Evolutionary conservation across 2,888 invertebrate species (phyloP), one percentile per base, ranked within the genome.

Genomic region (Eupeodes luniger): DNA sequence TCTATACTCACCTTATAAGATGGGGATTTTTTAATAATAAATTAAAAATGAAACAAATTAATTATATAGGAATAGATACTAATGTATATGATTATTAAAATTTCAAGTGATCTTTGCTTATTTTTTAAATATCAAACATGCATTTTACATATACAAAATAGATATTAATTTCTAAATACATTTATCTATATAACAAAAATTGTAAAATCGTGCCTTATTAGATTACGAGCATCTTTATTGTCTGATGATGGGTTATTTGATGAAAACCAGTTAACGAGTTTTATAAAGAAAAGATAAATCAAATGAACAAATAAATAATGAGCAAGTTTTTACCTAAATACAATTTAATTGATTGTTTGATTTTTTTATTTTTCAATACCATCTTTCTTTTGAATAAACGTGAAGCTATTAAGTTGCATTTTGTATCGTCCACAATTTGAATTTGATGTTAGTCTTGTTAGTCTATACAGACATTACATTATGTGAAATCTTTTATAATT

Each of bases 201-300:
- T 40, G 16, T 40, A 40, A 62, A 40, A 62, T 62, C 62, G 62
- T 62, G 62, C 40, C 16, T 62, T 40, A 5, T 40, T 5, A 59
- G 9, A 12, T 16, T 40, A 62, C 40, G 36, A 62, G 7, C 16
- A 62, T 40, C 16, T 11, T 62, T 1, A 16, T 40, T 5, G 2
- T 62, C 5, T 16, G 40, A 40, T 7, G 40, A 40, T 40, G 62
- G 62, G 62, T 62, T 16, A 40, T 62, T 62, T 62, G 11, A 11
- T 62, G 0, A 11, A 16, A 40, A 11, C 62, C 40, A n/a, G 62
- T 16, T 62, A 11, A 34, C 5, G 5, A 49, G 12, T 14, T 14
- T 49, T 49, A 5, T 3, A 14, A 12, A 51, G 2, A 36, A 14
- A 12, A 51, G 12, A 36, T 59, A 14, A 36, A 59, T n/a, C 14